Evolutionary conservation across 1,140 invertebrate species (phyloP).

Genomic region (Cydia pomonella): DNA sequence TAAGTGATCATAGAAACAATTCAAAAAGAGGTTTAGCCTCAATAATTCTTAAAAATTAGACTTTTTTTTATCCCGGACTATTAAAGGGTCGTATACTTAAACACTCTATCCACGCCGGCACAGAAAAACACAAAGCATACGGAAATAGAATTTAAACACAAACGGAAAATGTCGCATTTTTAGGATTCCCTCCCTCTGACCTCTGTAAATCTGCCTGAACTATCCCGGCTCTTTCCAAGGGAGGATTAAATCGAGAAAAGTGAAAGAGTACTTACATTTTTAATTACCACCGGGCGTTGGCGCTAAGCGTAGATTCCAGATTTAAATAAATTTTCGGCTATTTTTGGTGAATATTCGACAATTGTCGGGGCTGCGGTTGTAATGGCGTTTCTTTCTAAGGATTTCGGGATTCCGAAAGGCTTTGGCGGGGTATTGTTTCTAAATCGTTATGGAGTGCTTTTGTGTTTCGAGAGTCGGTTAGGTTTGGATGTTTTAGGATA

Average conservation of each 20-base stretch:
- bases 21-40: too few species aligned
- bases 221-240: constrained; percentile 14
- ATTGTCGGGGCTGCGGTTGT: constrained; percentile 4
- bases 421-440: constrained; percentile 30
- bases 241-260: constrained; percentile 25
- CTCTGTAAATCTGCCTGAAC: constrained; percentile 19
- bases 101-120: neutral
- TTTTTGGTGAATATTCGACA: constrained; percentile 17
- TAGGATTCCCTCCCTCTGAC: constrained; percentile 5
- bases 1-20: too few species aligned
- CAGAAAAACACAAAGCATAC: neutral
- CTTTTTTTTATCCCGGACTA: neutral
- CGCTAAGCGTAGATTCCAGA: neutral
- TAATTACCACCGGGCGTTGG: constrained; percentile 12
- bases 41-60: too few species aligned
- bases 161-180: constrained; percentile 1
- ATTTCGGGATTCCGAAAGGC: constrained; percentile 22
- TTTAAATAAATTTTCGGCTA: constrained; percentile 25
- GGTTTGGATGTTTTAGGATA: constrained; percentile 13
- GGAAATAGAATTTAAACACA: neutral
- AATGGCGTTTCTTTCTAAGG: constrained; percentile 24
- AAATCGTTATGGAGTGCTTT: constrained; percentile 33
- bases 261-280: constrained; percentile 32
- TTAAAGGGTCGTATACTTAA: neutral
- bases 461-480: neutral